These are phyloP conservation scores for Vireo griseus DNA, from an alignment of 2,797 vertebrate species.

Conservation along the genomic window DNA sequence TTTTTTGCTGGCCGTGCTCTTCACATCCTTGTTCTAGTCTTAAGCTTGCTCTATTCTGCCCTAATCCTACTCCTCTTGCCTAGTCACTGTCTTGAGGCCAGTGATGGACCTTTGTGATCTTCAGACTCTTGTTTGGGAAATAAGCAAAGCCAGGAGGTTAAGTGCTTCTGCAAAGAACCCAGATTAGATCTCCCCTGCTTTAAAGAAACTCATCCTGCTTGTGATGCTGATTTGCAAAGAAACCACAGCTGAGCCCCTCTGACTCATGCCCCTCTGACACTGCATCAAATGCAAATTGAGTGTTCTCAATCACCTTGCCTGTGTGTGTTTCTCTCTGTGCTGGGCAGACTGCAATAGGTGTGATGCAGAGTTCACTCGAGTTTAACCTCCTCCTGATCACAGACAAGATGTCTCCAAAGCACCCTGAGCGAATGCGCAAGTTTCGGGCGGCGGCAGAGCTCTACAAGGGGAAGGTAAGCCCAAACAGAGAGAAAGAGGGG, in stretches of 20 bases:
- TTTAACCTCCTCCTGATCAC: slow-evolving; percentile 87
- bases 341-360: slow-evolving; percentile 82
- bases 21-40: background rate
- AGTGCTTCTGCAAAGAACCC: background rate
- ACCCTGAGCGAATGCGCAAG: slow-evolving; percentile 62
- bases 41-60: background rate
- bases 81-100: background rate
- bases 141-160: background rate
- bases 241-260: background rate
- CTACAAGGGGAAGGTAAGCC: slow-evolving; percentile 71
- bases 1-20: background rate
- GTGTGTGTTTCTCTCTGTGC: background rate
- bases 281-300: background rate
- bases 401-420: slow-evolving; percentile 78
- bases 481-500: background rate
- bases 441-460: slow-evolving; percentile 74
- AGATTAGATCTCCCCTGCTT: background rate
- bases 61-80: background rate
- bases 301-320: background rate
- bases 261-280: background rate
- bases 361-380: slow-evolving; percentile 84
- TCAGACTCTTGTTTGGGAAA: background rate
- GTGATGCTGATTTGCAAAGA: background rate
- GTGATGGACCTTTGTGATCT: background rate
- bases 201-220: background rate